These are phyloP conservation scores for Chinchilla lanigera DNA, from an alignment of 2,113 vertebrate species.

Conservation along the genomic window DNA sequence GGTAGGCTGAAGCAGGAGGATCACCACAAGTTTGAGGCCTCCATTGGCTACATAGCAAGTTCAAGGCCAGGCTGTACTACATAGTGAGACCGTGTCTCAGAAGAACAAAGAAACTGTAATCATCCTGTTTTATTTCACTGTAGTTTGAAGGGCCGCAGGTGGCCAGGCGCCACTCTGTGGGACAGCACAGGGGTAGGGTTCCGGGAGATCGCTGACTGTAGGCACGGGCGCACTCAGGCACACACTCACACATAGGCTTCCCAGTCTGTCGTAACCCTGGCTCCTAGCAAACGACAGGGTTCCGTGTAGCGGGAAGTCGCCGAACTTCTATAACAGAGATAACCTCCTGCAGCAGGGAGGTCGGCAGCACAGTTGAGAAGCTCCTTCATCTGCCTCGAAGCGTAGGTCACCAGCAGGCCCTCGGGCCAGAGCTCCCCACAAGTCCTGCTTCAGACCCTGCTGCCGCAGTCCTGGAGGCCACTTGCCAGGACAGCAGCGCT, in stretches of 20 bases:
- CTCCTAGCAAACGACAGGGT: conserved; percentile 72
- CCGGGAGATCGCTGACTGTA: neutral
- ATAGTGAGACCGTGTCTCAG: neutral
- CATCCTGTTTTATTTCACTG: neutral
- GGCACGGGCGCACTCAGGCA: neutral
- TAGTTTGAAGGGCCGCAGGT: neutral
- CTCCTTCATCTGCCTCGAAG: neutral
- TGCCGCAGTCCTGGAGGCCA: neutral
- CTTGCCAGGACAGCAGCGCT: neutral
- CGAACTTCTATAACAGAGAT: conserved; percentile 77
- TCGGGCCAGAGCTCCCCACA: neutral
- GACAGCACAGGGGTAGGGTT: neutral
- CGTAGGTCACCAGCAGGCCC: neutral
- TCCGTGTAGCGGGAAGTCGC: conserved; percentile 76
- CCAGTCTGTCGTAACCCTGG: conserved; percentile 58
- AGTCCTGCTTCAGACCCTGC: neutral
- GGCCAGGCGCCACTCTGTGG: neutral
- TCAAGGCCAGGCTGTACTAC: neutral
- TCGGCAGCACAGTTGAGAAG: conserved; percentile 60
- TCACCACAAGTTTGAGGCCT: neutral
- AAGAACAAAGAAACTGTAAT: neutral
- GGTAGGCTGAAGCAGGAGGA: neutral
- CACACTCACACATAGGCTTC: neutral
- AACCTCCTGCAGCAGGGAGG: neutral
- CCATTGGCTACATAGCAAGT: neutral